phyloP scores from a whole-genome alignment of 2,888 invertebrate genomes.

The Drosophila percnosoma region DNA sequence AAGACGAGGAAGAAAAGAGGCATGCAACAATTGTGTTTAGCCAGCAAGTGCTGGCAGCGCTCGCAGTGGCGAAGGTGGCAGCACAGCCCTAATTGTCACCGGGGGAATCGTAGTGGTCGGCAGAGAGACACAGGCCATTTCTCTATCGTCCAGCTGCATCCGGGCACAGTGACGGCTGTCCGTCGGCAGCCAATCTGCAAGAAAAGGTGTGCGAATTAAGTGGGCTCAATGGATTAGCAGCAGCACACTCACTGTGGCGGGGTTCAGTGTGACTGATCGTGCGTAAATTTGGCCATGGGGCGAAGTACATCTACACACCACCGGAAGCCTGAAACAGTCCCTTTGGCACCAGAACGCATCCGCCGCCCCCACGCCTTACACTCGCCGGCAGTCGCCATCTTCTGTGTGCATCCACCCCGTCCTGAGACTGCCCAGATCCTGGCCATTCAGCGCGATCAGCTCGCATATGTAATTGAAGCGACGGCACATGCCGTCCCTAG shows the following conservation, averaged over 20 bases:
- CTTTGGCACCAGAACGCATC: conserved; percentile 36
- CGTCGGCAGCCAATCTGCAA: conserved; percentile 60
- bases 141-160: conserved; percentile 54
- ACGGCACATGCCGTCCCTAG: conserved; percentile 40
- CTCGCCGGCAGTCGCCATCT: conserved; percentile 42
- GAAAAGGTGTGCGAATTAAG: background rate
- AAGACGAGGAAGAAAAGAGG: background rate
- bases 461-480: conserved; percentile 61
- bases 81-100: conserved; percentile 1
- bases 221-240: background rate
- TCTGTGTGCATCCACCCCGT: conserved; percentile 33
- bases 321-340: conserved; percentile 37
- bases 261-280: conserved; percentile 36
- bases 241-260: conserved; percentile 50
- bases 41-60: background rate
- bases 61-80: background rate
- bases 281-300: conserved; percentile 51
- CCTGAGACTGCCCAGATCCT: background rate
- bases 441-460: conserved; percentile 31
- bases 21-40: background rate
- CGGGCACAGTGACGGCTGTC: conserved; percentile 42
- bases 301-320: conserved; percentile 24
- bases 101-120: background rate
- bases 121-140: conserved; percentile 29
- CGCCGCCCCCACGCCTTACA: conserved; percentile 29